These are phyloP conservation scores for Drosophila hamatofila DNA, from an alignment of 2,888 invertebrate genomes.

Conservation along the genomic window DNA sequence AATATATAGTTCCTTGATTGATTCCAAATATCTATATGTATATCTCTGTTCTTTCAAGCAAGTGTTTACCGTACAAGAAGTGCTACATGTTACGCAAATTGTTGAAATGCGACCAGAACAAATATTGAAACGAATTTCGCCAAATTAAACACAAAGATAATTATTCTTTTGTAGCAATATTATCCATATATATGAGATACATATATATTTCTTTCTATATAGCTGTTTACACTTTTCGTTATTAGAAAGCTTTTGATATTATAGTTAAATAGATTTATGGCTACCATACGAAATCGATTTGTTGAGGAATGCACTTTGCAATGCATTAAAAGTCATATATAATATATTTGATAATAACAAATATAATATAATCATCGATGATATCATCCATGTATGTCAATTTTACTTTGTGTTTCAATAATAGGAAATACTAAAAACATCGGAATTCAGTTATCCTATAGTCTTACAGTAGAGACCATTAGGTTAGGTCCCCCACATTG, in stretches of 20 bases:
- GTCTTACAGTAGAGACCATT: background rate
- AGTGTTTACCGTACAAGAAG: background rate
- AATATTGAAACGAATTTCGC: constrained; percentile 55
- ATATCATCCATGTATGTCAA: background rate
- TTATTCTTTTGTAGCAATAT: constrained; percentile 18
- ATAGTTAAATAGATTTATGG: constrained; percentile 30
- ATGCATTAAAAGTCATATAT: constrained; percentile 18
- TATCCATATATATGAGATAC: background rate
- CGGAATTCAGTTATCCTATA: constrained; percentile 3
- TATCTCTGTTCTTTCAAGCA: background rate
- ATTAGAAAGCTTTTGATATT: constrained; percentile 25
- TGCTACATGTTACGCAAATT: constrained; percentile 27
- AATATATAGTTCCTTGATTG: background rate
- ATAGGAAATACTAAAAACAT: background rate
- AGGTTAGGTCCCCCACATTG: constrained; percentile 3
- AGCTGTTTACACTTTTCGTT: constrained; percentile 9
- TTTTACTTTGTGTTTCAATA: background rate
- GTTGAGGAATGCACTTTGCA: constrained; percentile 8
- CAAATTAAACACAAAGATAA: constrained; percentile 28
- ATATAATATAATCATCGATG: background rate
- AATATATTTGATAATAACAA: background rate
- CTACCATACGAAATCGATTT: constrained; percentile 12
- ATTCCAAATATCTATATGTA: background rate
- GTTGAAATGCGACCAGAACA: constrained; percentile 24
- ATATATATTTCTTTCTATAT: background rate